Evolutionary conservation across 2,113 vertebrate species (phyloP), one percentile per base, ranked within the genome.

Genomic region (Erpornis zantholeuca): DNA sequence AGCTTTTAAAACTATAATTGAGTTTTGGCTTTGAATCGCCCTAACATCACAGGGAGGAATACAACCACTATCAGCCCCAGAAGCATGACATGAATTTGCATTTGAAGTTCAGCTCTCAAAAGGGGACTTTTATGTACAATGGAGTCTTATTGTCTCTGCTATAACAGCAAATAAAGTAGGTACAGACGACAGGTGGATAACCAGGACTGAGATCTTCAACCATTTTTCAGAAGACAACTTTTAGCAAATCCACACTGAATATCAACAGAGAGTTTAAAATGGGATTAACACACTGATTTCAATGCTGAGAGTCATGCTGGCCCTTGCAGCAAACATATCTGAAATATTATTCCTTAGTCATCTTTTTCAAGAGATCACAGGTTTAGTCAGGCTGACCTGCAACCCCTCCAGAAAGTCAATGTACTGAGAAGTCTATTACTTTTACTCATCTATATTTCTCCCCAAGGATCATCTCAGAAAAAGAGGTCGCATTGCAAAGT

Each of bases 281-380:
- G 47, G 69, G 47, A 80, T 36, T 63, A 82, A 71, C 38, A 65
- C 31, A 5, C 28, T 8, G 50, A 44, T 70, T 63, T 59, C 50
- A 63, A 14, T 40, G 59, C 54, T 18, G 12, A 76, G 40, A 72
- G n/a, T 61, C 70, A 54, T 0, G 0, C 5, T 7, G 9, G 16
- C 4, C 25, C n/a, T 50, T 82, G 22, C 70, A 82, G 61, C 25
- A 88, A 93, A 77, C 29, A 54, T 20, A 63, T 16, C 29, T 63
- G 24, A 91, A 83, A 81, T 65, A 82, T 17, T 89, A 53, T 57
- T 85, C 53, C 47, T 65, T 50, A 73, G 29, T 18, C 38, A 52
- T 53, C n/a, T 52, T 57, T 79, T 63, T 44, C 52, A 73, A 59
- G 54, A 80, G 50, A 61, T 69, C 63, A 33, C 59, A 66, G 59